Percentiles rank a stretch among this genome's conserved stretches.
Conservation (phyloP, 2,113 vertebrate genomes). For the Alouatta palliata region DNA sequence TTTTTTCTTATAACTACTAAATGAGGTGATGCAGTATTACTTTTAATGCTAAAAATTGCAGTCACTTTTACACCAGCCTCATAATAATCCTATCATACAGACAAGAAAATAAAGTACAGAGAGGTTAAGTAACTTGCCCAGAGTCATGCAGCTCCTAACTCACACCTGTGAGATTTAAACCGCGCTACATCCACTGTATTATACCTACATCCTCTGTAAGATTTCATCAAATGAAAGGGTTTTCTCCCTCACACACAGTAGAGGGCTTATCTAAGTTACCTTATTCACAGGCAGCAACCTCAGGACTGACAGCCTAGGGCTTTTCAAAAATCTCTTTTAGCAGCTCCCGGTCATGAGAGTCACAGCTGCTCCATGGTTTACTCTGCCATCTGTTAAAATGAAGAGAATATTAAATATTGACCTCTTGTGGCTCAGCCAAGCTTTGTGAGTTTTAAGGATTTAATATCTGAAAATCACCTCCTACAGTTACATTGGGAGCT, state of each 20-base stretch:
- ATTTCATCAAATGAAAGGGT: not conserved
- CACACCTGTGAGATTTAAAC: not conserved
- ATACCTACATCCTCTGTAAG: not conserved
- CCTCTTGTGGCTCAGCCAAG: not conserved
- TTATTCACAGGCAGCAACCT: not conserved
- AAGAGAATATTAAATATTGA: constrained; percentile 54
- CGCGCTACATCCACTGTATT: not conserved
- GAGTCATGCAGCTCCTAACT: not conserved
- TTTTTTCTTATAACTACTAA: not conserved
- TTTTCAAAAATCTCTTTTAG: not conserved
- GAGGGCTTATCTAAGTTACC: not conserved
- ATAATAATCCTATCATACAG: not conserved
- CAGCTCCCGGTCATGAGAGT: not conserved
- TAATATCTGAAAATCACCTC: not conserved
- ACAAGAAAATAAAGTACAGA: not conserved
- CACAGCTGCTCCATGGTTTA: not conserved
- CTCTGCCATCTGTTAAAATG: not conserved
- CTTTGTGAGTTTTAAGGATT: constrained; percentile 25
- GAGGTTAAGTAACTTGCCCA: not conserved
- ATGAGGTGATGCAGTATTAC: not conserved
- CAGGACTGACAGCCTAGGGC: not conserved
- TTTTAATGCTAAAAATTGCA: no score
- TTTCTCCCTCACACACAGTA: not conserved
- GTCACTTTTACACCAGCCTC: no score
- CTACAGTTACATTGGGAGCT: fast-evolving